phyloP scores from a whole-genome alignment of 2,888 invertebrate species.

The Parelbella ahira region DNA sequence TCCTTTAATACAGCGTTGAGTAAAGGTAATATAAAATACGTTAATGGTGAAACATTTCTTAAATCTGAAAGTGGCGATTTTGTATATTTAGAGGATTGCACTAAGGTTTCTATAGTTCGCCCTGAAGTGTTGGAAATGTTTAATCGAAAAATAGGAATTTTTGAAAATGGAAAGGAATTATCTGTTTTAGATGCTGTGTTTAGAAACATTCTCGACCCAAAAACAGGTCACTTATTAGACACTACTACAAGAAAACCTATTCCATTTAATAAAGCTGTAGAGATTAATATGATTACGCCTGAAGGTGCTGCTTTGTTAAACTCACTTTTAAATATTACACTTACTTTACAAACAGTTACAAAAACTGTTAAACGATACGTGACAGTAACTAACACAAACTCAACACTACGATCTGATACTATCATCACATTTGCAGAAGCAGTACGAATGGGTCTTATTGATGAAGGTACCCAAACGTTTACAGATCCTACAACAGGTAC shows the following conservation, averaged over 20 bases:
- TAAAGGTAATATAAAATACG: constrained; percentile 88
- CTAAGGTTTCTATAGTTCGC: constrained; percentile 87
- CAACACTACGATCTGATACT: constrained; percentile 77
- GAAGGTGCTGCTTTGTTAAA: constrained; percentile 93
- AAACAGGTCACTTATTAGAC: constrained; percentile 91
- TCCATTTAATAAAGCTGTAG: constrained; percentile 92
- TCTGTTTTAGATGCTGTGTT: constrained; percentile 94
- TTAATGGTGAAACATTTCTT: constrained; percentile 85
- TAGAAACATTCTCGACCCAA: constrained; percentile 91
- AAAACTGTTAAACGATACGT: constrained; percentile 91
- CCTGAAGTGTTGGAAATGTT: constrained; percentile 94
- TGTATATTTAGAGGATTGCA: constrained; percentile 89
- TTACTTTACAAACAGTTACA: constrained; percentile 92
- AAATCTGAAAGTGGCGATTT: constrained; percentile 87
- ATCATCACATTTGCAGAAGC: constrained; percentile 89
- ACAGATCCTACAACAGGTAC: constrained; percentile 87
- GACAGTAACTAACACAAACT: constrained; percentile 85
- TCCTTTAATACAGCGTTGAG: constrained; percentile 91
- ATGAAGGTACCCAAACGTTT: constrained; percentile 88
- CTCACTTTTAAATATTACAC: constrained; percentile 91
- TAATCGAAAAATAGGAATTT: constrained; percentile 89
- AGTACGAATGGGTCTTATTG: constrained; percentile 87
- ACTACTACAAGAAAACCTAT: constrained; percentile 85
- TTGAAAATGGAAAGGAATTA: constrained; percentile 87
- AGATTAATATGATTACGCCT: constrained; percentile 90